Base-by-base conservation (phyloP, 2,113 vertebrate genomes). In the Atherinomorus stipes region DNA sequence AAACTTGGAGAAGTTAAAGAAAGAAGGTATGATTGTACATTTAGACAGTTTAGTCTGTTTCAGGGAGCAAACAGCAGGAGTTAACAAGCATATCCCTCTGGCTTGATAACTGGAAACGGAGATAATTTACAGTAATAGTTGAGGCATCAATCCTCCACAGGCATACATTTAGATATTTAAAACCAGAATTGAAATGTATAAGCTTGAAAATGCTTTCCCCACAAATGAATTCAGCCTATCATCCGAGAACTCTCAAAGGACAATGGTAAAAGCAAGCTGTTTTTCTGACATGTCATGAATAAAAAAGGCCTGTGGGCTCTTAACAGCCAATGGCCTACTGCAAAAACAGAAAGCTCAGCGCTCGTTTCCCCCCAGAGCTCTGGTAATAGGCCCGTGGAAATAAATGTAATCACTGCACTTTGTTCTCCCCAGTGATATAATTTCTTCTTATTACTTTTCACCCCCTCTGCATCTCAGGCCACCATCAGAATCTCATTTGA, bases 361-460 rank as follows among this genome's bases (percentile, higher is more conserved):
- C 67, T 64, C 57, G 19, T 85, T 84, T 90, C 77, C 74, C 82
- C 70, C 81, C 86, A 84, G 75, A 75, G 87, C 86, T 78, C 76
- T 67, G 61, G 85, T 90, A 92, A 88, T 84, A 88, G 81, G 85
- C 80, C 89, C 78, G 73, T 90, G 86, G 89, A 94, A 93, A 93
- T 90, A 91, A 91, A 92, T 90, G 88, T 91, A 94, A 93, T 93
- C 91, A 91, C 77, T 83, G 77, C 89, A 90, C 90, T 93, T 92
- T 93, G 86, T 92, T 89, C 84, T 91, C 89, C 83, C 87, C 66
- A 76, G 81, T 88, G 80, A 90, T 86, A 90, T 90, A 71, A 89
- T 78, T 86, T 83, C 78, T 86, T 80, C 74, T 89, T 90, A 89
- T 91, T 90, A 90, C 90, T 88, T 89, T 85, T 85, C 85, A 81